A percentile compares a stretch with the other conserved stretches of the same genome.
Evolutionary conservation across 2,113 vertebrate genomes (phyloP).

Genomic region (Erythrocercus mccallii): DNA sequence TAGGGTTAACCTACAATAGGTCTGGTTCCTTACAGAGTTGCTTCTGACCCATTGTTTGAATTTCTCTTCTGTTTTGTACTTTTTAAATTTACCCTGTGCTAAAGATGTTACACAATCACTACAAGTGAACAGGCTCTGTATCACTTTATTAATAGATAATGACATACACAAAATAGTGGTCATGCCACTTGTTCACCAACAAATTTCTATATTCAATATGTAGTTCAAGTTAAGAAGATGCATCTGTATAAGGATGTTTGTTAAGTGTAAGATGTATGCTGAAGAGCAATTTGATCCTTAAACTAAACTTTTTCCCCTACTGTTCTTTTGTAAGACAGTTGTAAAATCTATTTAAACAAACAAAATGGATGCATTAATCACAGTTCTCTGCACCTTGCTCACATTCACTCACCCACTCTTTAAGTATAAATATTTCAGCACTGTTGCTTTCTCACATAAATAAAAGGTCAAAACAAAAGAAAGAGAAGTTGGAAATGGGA

Average conservation of each 20-base stretch:
- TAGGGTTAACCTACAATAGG: not conserved
- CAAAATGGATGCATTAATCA: not conserved
- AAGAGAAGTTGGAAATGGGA: not conserved
- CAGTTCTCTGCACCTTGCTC: not conserved
- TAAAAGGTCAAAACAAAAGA: not conserved
- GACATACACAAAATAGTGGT: not conserved
- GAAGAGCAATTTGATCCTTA: not conserved
- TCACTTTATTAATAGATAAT: not conserved
- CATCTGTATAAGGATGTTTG: not conserved
- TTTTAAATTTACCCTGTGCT: not conserved
- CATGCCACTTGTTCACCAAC: not conserved
- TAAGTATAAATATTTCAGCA: not conserved
- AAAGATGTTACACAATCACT: not conserved
- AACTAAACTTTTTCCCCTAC: not conserved
- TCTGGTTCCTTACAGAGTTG: not conserved
- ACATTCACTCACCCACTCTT: not conserved
- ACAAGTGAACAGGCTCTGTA: not conserved
- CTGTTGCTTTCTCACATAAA: not conserved
- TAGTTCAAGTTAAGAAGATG: not conserved
- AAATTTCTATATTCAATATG: not conserved
- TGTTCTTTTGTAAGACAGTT: not conserved
- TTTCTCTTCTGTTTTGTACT: not conserved
- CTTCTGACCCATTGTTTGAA: not conserved
- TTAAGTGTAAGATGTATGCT: not conserved
- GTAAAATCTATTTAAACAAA: not conserved